Conservation (phyloP, 2,113 vertebrate genomes). For the Tragulus kanchil region DNA sequence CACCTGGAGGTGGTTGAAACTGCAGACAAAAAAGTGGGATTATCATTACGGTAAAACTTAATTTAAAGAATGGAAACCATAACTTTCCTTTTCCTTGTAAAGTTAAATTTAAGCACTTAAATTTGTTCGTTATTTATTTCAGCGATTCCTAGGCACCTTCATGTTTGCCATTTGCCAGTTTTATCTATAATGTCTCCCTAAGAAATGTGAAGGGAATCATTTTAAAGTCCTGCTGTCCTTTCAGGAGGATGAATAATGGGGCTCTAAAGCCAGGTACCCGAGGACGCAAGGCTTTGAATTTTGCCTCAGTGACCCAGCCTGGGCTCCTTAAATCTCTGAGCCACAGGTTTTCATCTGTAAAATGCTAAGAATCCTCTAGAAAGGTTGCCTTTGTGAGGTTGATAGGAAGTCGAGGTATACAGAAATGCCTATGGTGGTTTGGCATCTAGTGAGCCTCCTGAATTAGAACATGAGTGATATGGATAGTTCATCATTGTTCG, state of each 20-base stretch:
- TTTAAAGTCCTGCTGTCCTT: neutral
- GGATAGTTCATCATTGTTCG: neutral
- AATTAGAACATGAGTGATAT: neutral
- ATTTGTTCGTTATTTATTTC: neutral
- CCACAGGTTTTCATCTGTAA: neutral
- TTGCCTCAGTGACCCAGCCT: neutral
- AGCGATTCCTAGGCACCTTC: neutral
- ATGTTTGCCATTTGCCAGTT: neutral
- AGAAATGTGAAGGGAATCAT: neutral
- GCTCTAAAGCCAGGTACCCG: neutral
- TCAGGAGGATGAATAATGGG: neutral
- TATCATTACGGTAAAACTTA: neutral
- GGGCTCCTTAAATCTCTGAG: neutral
- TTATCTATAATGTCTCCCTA: neutral
- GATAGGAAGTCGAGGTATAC: neutral
- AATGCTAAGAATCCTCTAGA: neutral
- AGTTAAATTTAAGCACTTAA: neutral
- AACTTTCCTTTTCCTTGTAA: neutral
- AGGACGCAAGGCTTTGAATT: neutral
- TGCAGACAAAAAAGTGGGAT: neutral
- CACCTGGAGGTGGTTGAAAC: too few species aligned
- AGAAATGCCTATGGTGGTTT: neutral
- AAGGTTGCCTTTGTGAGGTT: neutral
- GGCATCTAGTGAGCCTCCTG: neutral
- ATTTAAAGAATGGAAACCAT: neutral